Evolutionary conservation across 2,113 vertebrate genomes (phyloP).

Genomic region (Urocolius indicus): DNA sequence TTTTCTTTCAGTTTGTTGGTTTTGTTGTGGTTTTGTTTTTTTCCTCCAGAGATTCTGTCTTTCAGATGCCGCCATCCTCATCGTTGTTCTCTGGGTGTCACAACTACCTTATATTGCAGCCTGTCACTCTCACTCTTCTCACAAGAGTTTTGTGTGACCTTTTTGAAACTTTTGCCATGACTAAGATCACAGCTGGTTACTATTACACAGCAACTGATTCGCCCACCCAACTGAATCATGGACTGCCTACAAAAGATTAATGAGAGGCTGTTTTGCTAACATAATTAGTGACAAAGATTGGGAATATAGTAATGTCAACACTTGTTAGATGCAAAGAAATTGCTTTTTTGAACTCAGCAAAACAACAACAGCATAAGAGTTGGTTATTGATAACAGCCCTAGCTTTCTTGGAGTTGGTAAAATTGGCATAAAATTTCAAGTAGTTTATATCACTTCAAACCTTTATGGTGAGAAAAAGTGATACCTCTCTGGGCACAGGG

Average conservation of each 20-base stretch:
- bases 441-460: background rate
- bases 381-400: background rate
- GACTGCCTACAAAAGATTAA: conserved; percentile 25
- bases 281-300: background rate
- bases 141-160: background rate
- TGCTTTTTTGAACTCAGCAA: background rate
- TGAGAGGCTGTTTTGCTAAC: conserved; percentile 20
- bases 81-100: background rate
- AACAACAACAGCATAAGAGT: background rate
- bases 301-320: conserved; percentile 5
- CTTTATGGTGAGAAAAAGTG: background rate
- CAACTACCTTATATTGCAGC: background rate
- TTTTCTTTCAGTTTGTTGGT: background rate
- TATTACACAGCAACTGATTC: conserved; percentile 13
- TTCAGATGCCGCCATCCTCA: background rate
- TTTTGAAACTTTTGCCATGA: background rate
- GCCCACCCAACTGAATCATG: conserved; percentile 36
- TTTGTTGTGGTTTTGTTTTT: background rate
- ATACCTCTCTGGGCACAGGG: background rate
- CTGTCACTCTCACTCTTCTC: background rate
- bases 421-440: background rate
- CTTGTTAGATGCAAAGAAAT: background rate
- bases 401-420: background rate
- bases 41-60: background rate
- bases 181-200: conserved; percentile 36